phyloP scores from a whole-genome alignment of 1,140 invertebrate genomes.

The Ganaspis sp. region DNA sequence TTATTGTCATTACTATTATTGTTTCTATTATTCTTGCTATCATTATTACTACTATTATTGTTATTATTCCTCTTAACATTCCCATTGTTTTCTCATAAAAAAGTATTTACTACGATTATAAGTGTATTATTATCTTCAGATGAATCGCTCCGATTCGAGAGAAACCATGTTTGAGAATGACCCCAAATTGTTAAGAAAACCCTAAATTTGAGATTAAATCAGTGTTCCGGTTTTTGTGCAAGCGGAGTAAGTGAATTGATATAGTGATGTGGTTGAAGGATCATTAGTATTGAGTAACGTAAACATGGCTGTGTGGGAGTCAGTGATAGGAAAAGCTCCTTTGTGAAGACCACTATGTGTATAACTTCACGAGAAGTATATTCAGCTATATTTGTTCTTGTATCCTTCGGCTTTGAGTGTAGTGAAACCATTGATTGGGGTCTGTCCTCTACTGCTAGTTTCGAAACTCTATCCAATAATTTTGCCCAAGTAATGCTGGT shows the following conservation, averaged over 20 bases:
- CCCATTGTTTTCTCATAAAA: no score
- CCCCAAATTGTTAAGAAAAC: no score
- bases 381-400: conserved; percentile 18
- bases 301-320: background rate
- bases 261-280: background rate
- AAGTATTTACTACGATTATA: no score
- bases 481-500: background rate
- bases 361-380: conserved; percentile 10
- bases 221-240: background rate
- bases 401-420: conserved; percentile 2
- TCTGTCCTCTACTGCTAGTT: background rate
- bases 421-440: conserved; percentile 22
- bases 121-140: no score
- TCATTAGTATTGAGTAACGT: background rate
- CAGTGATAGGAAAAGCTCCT: background rate
- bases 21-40: no score
- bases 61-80: no score
- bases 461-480: background rate
- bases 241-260: background rate
- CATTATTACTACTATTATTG: no score
- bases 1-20: no score
- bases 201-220: background rate
- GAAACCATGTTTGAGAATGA: no score
- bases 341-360: background rate
- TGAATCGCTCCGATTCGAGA: no score